Conservation (phyloP, 2,113 vertebrate species). For the Macaca nemestrina region DNA sequence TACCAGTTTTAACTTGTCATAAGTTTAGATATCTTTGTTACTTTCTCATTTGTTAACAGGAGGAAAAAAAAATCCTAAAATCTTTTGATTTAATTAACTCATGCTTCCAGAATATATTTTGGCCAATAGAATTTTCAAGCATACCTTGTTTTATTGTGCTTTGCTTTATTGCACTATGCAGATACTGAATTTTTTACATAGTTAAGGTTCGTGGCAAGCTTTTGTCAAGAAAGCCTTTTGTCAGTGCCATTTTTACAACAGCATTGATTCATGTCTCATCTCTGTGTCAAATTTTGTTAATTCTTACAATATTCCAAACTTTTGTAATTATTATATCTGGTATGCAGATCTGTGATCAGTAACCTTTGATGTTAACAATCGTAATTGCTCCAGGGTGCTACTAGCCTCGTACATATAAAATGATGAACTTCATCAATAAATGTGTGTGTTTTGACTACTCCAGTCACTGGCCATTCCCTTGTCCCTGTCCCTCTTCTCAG, state of each 20-base stretch:
- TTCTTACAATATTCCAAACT: not conserved
- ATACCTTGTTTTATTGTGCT: not conserved
- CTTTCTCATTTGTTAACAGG: not conserved
- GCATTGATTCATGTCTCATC: not conserved
- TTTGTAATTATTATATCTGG: not conserved
- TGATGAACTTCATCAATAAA: not conserved
- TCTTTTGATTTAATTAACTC: slow-evolving; percentile 4
- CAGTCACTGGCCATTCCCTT: not conserved
- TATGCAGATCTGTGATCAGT: not conserved
- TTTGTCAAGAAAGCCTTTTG: not conserved
- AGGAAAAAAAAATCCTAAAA: not conserved
- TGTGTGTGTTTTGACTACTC: not conserved
- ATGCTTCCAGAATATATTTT: not conserved
- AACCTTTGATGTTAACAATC: no score
- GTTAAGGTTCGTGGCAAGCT: not conserved
- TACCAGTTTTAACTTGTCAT: not conserved
- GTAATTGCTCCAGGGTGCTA: not conserved
- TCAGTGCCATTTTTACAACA: not conserved
- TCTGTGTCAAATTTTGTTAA: not conserved
- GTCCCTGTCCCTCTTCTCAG: not conserved
- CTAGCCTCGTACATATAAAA: not conserved
- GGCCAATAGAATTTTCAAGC: not conserved
- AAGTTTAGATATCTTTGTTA: not conserved
- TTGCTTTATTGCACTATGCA: not conserved
- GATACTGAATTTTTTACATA: not conserved